Base-by-base conservation (phyloP, 1,140 invertebrate genomes). In the Pachypeltis micranthus region DNA sequence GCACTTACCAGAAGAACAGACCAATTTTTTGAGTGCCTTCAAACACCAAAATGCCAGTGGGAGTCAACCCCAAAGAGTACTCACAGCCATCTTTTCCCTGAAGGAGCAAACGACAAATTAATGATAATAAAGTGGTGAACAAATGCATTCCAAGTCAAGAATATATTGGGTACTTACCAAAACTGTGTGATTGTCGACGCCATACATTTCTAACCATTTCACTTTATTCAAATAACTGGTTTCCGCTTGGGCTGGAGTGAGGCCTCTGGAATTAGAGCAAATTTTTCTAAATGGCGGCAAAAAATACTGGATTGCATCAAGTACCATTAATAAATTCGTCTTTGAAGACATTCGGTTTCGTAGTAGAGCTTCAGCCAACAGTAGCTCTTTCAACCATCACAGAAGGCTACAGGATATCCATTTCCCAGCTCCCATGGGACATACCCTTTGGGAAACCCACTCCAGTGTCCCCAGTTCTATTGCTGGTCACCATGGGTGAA, bases 171-270 rank as follows among this genome's bases (percentile, higher is more conserved):
- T 54, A 68, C 71, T 75, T 74, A 83, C 82, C 67, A 94, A 76
- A 12, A 97, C 93, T 57, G 84, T 92, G 72, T 96, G 93, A 81
- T 95, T 90, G 76, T 98, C 94, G 3, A 96, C 93, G 12, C 94
- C 94, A 72, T 97, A 98, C 85, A 96, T 91, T 70, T 97, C 93
- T 61, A 97, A 75, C 89, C 91, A 93, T 78, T 96, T 96, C 4
- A 91, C 91, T 77, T 93, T 91, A 72, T 95, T 92, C 47, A 97
- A 78, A 75, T 92, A 98, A 66, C 86, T 88, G 28, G 90, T 82
- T 74, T 98, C 94, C 1, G 94, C 93, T 74, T 93, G 89, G 1
- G 93, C 92, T 12, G 94, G 94, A 44, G 84, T 89, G 47, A 85
- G 74, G 3, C 91, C 89, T 51, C 85, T 85, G 70, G 3, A 73